These are phyloP conservation scores for Neodiprion pinetum DNA, from an alignment of 1,140 invertebrate genomes.

Conservation along the genomic window DNA sequence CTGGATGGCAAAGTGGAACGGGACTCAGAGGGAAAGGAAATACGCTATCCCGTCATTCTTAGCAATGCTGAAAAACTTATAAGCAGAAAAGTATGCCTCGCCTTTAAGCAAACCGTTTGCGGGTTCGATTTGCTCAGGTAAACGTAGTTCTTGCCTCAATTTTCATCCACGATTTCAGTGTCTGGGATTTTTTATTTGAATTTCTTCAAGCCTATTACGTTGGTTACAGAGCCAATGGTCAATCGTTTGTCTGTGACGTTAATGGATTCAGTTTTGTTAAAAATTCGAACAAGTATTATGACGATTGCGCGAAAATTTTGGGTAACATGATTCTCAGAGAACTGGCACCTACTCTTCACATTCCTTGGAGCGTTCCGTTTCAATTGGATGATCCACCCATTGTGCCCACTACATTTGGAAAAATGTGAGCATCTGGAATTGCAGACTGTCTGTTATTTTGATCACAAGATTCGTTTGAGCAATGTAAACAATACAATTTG, in stretches of 20 bases:
- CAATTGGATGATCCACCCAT: constrained; percentile 98
- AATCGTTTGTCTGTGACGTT: constrained; percentile 99
- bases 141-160: constrained; percentile 2
- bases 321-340: constrained; percentile 94
- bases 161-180: neutral
- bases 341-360: constrained; percentile 92
- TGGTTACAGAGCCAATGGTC: constrained; percentile 88
- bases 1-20: constrained; percentile 98
- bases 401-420: constrained; percentile 98
- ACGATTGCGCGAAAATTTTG: constrained; percentile 98
- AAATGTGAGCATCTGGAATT: constrained; percentile 75
- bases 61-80: constrained; percentile 99
- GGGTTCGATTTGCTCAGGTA: constrained; percentile 97
- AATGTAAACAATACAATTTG: neutral
- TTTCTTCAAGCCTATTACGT: neutral
- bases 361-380: constrained; percentile 96
- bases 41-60: constrained; percentile 97
- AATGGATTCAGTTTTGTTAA: constrained; percentile 99
- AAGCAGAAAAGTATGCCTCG: constrained; percentile 95
- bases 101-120: constrained; percentile 99
- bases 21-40: constrained; percentile 98
- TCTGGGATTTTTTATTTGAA: too few relatives aligned
- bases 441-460: constrained; percentile 10
- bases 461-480: neutral
- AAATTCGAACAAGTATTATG: constrained; percentile 99